Evolutionary conservation across 2,797 vertebrate genomes (phyloP).

Genomic region (Halcyon chelicuti): DNA sequence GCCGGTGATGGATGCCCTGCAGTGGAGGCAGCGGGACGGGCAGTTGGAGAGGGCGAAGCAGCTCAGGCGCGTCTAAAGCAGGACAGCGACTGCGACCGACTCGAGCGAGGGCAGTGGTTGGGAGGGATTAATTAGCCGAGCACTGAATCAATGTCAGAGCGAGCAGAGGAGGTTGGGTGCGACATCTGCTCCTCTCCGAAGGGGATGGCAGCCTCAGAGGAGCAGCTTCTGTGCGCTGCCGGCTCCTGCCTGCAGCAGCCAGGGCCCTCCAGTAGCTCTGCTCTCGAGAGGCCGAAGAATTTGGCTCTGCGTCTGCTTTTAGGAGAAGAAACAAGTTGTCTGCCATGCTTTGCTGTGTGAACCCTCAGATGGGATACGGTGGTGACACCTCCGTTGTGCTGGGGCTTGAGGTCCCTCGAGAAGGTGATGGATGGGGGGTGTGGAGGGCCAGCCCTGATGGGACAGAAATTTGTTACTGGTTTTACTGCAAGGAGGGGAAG

Average conservation of each 20-base stretch:
- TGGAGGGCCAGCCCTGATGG: not conserved
- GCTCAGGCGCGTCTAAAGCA: not conserved
- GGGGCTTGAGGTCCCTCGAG: accelerated
- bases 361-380: not conserved
- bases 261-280: not conserved
- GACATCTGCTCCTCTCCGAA: not conserved
- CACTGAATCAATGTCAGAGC: not conserved
- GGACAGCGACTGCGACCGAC: not conserved
- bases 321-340: not conserved
- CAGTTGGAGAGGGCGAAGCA: not conserved
- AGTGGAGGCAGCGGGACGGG: not conserved
- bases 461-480: not conserved
- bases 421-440: accelerated
- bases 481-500: not conserved
- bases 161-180: not conserved
- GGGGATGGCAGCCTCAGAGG: not conserved
- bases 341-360: not conserved
- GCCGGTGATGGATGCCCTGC: constrained; percentile 12
- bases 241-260: not conserved
- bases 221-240: not conserved
- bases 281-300: not conserved
- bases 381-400: accelerated
- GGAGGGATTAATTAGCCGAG: constrained; percentile 22
- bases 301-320: not conserved
- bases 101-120: not conserved